Base-by-base conservation (phyloP, 2,888 invertebrate species). In the Dascillus cervinus region DNA sequence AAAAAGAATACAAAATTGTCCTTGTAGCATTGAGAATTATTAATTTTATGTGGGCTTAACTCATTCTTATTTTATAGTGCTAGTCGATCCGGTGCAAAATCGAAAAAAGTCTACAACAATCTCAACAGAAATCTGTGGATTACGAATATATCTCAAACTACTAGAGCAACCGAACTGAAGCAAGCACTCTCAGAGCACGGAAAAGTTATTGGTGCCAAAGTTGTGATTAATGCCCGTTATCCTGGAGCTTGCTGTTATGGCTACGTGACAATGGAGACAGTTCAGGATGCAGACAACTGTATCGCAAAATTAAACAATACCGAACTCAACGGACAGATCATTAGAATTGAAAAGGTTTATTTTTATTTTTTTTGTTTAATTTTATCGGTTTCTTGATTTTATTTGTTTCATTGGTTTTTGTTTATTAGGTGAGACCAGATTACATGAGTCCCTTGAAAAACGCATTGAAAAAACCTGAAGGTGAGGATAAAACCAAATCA, bases 191-290 rank as follows among this genome's bases (percentile, higher is more conserved):
- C 88, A 32, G 85, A 87, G 57, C 84, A 86, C 69, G 95, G 94
- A 52, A 94, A 92, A 77, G 92, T 92, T 24, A 78, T 90, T 51
- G 91, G 91, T 37, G 95, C 95, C 0, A 96, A 96, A 69, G 90
- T 97, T 13, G 95, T 97, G 3, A 95, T 94, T 1, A 95, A 94
- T 61, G 91, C 94, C 0, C 77, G 85, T 42, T 89, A 87, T 8
- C 92, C 94, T 0, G 91, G 91, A 1, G 86, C 91, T 1, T 79
- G 89, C 33, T 94, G 92, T 62, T 96, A 92, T 56, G 97, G 96
- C 13, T 94, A 92, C 62, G 91, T 97, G 3, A 94, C 94, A 0
- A 94, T 97, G 92, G 83, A 83, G 1, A 84, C 87, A 11, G 77
- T 82, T 10, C 85, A 82, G 37, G 92, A 92, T 64, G 92, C 92